Conservation (phyloP, 2,113 vertebrate genomes). For the Rissa tridactyla region DNA sequence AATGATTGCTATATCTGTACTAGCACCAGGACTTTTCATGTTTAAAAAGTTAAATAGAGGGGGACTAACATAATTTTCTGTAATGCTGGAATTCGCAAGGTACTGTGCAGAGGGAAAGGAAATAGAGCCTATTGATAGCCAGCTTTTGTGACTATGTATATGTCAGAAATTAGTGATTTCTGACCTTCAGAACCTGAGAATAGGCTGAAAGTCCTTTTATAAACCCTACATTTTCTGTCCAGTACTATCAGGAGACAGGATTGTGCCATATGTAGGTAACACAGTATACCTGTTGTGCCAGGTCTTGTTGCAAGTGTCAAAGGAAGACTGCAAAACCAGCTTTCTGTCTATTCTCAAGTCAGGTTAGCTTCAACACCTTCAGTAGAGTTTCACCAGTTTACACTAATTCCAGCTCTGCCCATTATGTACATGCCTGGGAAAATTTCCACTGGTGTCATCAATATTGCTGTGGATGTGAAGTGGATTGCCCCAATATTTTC, state of each 20-base stretch:
- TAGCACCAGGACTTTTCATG: neutral
- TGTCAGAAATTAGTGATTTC: neutral
- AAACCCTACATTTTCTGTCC: neutral
- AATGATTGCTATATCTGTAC: fast-evolving
- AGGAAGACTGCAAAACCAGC: neutral
- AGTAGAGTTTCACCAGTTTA: neutral
- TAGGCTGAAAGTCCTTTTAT: neutral
- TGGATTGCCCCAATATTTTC: neutral
- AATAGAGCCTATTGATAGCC: neutral
- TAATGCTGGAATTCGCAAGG: neutral
- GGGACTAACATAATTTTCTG: neutral
- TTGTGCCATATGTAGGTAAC: fast-evolving
- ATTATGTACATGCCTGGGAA: neutral
- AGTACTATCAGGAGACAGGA: neutral
- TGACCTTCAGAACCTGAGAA: neutral
- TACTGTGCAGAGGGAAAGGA: neutral
- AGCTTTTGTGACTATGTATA: neutral
- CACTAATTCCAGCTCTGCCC: neutral
- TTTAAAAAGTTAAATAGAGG: neutral
- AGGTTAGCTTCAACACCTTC: neutral
- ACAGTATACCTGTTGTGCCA: neutral
- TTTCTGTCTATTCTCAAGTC: neutral
- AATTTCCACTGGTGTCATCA: fast-evolving
- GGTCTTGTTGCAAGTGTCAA: neutral
- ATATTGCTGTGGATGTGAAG: neutral